Evolutionary conservation across 2,797 vertebrate genomes (phyloP).

Genomic region (Cynopterus sphinx): DNA sequence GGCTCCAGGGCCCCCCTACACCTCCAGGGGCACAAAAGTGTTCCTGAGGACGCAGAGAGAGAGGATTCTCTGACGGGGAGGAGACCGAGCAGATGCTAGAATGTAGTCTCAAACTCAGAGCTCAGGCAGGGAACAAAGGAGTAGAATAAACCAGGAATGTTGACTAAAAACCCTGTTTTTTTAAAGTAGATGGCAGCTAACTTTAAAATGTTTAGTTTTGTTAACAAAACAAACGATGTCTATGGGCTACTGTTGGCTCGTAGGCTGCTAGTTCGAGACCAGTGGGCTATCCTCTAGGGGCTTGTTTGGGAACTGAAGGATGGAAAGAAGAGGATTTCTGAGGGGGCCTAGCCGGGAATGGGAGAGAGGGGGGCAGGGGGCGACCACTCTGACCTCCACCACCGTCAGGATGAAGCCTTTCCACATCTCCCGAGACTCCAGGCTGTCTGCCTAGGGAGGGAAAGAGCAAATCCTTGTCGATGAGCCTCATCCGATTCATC

Average conservation of each 20-base stretch:
- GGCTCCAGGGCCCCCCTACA: neutral
- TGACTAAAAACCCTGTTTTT: neutral
- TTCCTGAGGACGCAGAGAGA: neutral
- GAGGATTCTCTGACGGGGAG: neutral
- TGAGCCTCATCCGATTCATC: neutral
- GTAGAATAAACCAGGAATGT: neutral
- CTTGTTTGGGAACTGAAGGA: neutral
- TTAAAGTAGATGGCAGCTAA: neutral
- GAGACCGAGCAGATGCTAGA: neutral
- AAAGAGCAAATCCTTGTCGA: fast-evolving
- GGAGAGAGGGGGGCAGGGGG: fast-evolving
- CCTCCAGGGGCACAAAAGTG: neutral
- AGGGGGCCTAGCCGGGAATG: neutral
- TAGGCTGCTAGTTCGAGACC: neutral
- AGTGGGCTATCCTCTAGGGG: fast-evolving
- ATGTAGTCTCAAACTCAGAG: neutral
- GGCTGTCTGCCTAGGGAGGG: slow-evolving; percentile 84
- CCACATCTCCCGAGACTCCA: slow-evolving; percentile 91
- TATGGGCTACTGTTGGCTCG: neutral
- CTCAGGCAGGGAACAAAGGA: neutral
- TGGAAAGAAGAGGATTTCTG: neutral
- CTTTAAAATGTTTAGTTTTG: neutral
- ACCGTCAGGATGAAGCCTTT: slow-evolving; percentile 90
- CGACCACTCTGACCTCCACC: slow-evolving; percentile 81
- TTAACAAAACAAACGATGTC: neutral